Conservation (phyloP, 1,140 invertebrate species). For the Psix sp. region DNA sequence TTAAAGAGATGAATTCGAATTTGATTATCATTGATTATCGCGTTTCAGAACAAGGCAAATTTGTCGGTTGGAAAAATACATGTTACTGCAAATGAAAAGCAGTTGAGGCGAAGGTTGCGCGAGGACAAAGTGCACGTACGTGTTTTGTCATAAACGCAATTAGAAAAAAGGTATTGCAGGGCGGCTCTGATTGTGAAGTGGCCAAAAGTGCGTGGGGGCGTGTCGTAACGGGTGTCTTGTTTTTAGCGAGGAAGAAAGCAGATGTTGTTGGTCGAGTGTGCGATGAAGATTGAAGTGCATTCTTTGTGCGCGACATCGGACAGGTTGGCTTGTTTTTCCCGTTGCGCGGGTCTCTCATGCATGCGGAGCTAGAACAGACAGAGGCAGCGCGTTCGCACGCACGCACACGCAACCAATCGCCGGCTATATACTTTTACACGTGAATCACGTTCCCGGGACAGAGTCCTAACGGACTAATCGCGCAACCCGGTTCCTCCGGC, state of each 20-base stretch:
- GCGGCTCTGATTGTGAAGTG: no score
- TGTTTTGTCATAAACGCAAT: no score
- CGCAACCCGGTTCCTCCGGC: conserved; percentile 25
- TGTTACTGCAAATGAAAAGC: no score
- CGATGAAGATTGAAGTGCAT: conserved; percentile 37
- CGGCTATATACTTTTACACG: conserved; percentile 19
- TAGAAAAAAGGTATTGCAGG: no score
- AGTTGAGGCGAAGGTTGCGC: no score
- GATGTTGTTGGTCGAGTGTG: conserved; percentile 25
- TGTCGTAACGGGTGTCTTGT: conserved; percentile 33
- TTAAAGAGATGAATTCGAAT: no score
- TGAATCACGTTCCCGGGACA: conserved; percentile 26
- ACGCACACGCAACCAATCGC: conserved; percentile 10
- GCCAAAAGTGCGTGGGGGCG: conserved; percentile 14
- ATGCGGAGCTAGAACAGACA: conserved; percentile 16
- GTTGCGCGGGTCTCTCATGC: conserved; percentile 28
- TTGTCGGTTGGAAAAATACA: no score
- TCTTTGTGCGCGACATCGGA: conserved; percentile 20
- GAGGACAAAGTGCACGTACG: no score
- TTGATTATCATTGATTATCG: no score
- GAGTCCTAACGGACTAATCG: conserved; percentile 43
- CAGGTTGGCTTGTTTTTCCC: conserved; percentile 34
- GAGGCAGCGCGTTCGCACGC: conserved; percentile 19
- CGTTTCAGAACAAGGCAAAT: no score
- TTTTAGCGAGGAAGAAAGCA: conserved; percentile 21